A percentile compares a stretch with the other conserved stretches of the same genome.
Conservation (phyloP, 2,113 vertebrate species). For the Mormoops blainvillei region DNA sequence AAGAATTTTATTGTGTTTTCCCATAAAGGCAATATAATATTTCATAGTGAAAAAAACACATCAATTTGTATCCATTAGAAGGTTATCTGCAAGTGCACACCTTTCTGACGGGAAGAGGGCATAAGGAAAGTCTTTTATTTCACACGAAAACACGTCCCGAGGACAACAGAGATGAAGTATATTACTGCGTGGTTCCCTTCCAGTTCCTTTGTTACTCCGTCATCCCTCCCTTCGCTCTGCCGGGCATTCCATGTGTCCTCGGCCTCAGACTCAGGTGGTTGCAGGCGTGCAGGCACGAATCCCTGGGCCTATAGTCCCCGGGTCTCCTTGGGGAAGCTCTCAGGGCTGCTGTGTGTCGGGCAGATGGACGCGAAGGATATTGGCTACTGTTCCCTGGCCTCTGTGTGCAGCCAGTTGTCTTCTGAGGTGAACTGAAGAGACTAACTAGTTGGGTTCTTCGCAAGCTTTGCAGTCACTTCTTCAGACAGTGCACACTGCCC, state of each 20-base stretch:
- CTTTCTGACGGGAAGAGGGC: not conserved
- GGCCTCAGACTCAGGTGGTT: not conserved
- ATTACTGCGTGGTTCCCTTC: not conserved
- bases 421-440: accelerated
- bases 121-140: not conserved
- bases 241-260: not conserved
- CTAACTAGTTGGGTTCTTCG: not conserved
- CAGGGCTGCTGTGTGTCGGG: not conserved
- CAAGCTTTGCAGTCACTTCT: not conserved
- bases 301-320: not conserved
- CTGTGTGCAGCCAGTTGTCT: not conserved
- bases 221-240: not conserved
- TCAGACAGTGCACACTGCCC: accelerated
- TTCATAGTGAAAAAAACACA: not conserved
- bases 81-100: not conserved
- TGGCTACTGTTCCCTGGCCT: not conserved
- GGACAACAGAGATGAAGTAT: accelerated
- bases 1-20: not conserved
- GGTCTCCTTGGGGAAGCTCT: not conserved
- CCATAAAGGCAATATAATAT: not conserved
- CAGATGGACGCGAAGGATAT: too few relatives aligned
- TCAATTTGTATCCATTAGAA: not conserved
- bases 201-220: not conserved
- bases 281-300: not conserved
- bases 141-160: not conserved